Evolutionary conservation across 2,888 invertebrate genomes (phyloP).

Genomic region (Athetis lepigone): DNA sequence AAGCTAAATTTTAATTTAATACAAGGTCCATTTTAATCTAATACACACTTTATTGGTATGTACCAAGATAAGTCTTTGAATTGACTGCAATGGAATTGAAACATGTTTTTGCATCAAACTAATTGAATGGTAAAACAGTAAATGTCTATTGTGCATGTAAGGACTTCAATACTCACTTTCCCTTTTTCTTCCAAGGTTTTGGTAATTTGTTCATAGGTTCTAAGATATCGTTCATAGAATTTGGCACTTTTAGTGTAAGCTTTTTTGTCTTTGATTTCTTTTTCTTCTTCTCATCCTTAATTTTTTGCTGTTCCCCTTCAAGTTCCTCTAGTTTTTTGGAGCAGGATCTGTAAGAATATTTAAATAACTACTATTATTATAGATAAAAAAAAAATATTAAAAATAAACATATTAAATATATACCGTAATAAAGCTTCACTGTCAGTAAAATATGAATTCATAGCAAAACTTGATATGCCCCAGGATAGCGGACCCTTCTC

Average conservation of each 20-base stretch:
- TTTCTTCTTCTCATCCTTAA: slow-evolving; percentile 86
- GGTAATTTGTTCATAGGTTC: slow-evolving; percentile 81
- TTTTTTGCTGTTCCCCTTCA: slow-evolving; percentile 83
- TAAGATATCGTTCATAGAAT: slow-evolving; percentile 78
- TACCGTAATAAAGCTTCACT: slow-evolving; percentile 91
- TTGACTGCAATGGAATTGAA: neutral
- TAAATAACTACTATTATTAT: too few species aligned
- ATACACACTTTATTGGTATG: neutral
- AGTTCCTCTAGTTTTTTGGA: slow-evolving; percentile 91
- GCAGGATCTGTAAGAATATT: slow-evolving; percentile 93
- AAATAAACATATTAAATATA: neutral
- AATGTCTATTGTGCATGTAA: neutral
- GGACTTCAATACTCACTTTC: slow-evolving; percentile 79
- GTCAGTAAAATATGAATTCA: slow-evolving; percentile 89
- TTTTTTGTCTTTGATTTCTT: slow-evolving; percentile 87
- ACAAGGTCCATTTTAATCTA: neutral
- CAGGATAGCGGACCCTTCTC: slow-evolving; percentile 92
- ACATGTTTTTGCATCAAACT: too few species aligned
- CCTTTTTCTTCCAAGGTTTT: slow-evolving; percentile 86
- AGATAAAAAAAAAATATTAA: slow-evolving; percentile 6
- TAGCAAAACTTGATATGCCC: slow-evolving; percentile 91
- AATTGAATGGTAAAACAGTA: neutral
- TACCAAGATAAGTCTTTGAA: neutral
- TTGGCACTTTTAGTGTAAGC: slow-evolving; percentile 83
- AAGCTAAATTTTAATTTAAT: neutral